A percentile compares a stretch with the other conserved stretches of the same genome.
Conservation (phyloP, 2,113 vertebrate genomes). For the Pteronura brasiliensis region DNA sequence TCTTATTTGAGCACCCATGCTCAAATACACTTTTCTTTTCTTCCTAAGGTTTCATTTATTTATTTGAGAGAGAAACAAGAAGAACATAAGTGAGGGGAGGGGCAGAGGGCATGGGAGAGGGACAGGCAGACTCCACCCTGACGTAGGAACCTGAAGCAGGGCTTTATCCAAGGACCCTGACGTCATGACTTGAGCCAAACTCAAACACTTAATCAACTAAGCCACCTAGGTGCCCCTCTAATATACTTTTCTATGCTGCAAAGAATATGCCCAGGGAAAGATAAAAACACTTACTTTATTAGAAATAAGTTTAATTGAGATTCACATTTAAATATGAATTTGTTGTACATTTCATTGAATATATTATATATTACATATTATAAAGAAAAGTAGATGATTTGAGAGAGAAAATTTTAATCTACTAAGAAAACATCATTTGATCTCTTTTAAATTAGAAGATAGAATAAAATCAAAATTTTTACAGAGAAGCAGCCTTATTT, state of each 20-base stretch:
- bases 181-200: background rate
- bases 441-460: background rate
- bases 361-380: background rate
- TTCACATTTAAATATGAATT: background rate
- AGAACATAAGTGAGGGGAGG: background rate
- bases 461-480: background rate
- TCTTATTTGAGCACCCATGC: background rate
- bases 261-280: background rate
- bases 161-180: background rate
- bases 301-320: background rate
- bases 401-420: background rate
- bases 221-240: background rate
- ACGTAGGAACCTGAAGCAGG: rapidly evolving
- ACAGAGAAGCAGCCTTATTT: background rate
- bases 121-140: background rate
- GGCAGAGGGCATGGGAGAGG: background rate
- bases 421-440: background rate
- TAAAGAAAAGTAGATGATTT: background rate
- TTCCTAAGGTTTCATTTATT: background rate
- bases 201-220: background rate
- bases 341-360: background rate
- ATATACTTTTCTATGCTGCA: background rate
- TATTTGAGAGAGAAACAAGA: background rate
- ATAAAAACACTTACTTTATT: background rate
- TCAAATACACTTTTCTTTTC: background rate